A percentile compares a stretch with the other conserved stretches of the same genome.
These are phyloP conservation scores for Eledone cirrhosa DNA, from an alignment of 2,888 invertebrate species.

Conservation along the genomic window DNA sequence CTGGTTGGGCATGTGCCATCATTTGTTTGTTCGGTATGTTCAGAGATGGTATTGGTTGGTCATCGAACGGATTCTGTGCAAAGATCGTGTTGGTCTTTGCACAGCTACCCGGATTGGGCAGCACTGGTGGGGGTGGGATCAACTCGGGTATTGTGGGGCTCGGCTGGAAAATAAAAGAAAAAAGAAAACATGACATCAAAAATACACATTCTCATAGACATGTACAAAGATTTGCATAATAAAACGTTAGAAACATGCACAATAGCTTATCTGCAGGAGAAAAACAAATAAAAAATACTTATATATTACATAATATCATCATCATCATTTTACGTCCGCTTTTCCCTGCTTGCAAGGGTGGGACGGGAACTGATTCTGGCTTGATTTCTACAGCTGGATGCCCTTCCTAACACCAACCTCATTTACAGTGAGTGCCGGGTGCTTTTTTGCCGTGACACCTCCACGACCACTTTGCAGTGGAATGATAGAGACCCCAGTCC, in stretches of 20 bases:
- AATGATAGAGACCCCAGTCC: too few species aligned
- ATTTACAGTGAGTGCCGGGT: too few species aligned
- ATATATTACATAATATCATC: too few species aligned
- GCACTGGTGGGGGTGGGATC: slow-evolving; percentile 39
- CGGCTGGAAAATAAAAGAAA: slow-evolving; percentile 35
- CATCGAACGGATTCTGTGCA: slow-evolving; percentile 44
- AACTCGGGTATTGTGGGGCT: slow-evolving; percentile 42
- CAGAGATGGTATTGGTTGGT: slow-evolving; percentile 39
- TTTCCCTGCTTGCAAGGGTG: too few species aligned
- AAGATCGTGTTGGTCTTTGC: slow-evolving; percentile 35
- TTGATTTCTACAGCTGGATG: too few species aligned
- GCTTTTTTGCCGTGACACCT: too few species aligned
- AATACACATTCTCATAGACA: not conserved
- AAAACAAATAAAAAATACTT: not conserved
- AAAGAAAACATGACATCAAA: not conserved
- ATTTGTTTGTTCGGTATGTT: slow-evolving; percentile 28
- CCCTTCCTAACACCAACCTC: too few species aligned
- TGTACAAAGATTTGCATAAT: not conserved
- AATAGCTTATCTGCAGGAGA: not conserved
- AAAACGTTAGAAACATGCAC: not conserved
- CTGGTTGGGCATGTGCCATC: slow-evolving; percentile 16
- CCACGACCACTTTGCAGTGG: too few species aligned
- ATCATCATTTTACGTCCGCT: too few species aligned
- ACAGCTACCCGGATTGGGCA: slow-evolving; percentile 29
- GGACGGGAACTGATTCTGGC: too few species aligned